Percentiles rank a stretch among this genome's conserved stretches.
Evolutionary conservation across 1,140 invertebrate species (phyloP).

Genomic region (Bombus picipes): DNA sequence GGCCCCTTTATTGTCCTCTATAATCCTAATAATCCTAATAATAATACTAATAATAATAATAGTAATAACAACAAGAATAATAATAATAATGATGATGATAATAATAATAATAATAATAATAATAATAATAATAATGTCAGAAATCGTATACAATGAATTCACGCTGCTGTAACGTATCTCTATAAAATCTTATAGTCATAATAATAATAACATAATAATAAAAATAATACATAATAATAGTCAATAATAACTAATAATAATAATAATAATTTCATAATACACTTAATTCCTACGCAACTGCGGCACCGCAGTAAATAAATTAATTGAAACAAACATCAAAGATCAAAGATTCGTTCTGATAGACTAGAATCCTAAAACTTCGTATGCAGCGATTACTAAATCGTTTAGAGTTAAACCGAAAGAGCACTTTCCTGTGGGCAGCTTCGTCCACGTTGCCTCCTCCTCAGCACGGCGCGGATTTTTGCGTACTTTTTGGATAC

Average conservation of each 20-base stretch:
- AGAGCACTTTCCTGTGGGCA: slow-evolving; percentile 77
- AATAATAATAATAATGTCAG: slow-evolving; percentile 20
- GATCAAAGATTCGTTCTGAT: slow-evolving; percentile 71
- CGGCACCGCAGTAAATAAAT: slow-evolving; percentile 72
- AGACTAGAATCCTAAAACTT: slow-evolving; percentile 79
- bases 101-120: slow-evolving; percentile 20
- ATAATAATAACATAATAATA: slow-evolving; percentile 48
- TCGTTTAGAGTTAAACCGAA: slow-evolving; percentile 66
- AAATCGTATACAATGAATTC: slow-evolving; percentile 57
- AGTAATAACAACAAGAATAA: not conserved
- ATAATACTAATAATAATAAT: not conserved
- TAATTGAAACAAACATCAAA: slow-evolving; percentile 74
- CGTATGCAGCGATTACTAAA: slow-evolving; percentile 52
- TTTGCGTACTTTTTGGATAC: slow-evolving; percentile 77
- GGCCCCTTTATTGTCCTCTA: slow-evolving; percentile 63
- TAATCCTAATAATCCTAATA: slow-evolving; percentile 30
- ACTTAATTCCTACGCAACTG: slow-evolving; percentile 56
- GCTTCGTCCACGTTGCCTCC: slow-evolving; percentile 44
- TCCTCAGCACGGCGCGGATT: slow-evolving; percentile 77
- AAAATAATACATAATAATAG: slow-evolving; percentile 37
- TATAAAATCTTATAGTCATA: slow-evolving; percentile 62
- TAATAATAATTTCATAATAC: slow-evolving; percentile 31
- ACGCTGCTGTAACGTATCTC: slow-evolving; percentile 44
- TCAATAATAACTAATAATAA: slow-evolving; percentile 49
- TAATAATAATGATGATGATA: not conserved